Evolutionary conservation across 2,888 invertebrate genomes (phyloP).

Genomic region (Neoitamus cyanurus): DNA sequence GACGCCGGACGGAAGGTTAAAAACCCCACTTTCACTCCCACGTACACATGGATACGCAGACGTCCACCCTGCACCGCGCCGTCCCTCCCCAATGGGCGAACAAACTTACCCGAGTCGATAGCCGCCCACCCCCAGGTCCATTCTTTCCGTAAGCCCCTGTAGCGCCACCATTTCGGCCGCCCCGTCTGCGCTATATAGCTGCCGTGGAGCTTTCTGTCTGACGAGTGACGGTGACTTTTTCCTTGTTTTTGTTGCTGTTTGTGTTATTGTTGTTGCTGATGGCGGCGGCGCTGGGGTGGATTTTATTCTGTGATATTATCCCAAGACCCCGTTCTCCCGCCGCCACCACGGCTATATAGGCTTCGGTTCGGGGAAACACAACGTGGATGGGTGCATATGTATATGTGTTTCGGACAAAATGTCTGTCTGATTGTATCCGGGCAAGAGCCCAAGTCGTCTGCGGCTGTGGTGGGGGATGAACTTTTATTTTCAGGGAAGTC

Average conservation of each 20-base stretch:
- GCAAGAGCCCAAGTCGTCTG: neutral
- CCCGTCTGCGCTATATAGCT: slow-evolving; percentile 8
- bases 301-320: slow-evolving; percentile 33
- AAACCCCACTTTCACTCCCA: slow-evolving; percentile 55
- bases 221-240: slow-evolving; percentile 43
- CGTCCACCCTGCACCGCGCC: slow-evolving; percentile 26
- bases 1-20: slow-evolving; percentile 56
- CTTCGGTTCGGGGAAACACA: neutral
- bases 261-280: slow-evolving; percentile 14
- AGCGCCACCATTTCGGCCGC: neutral
- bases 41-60: slow-evolving; percentile 21
- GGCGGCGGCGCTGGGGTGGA: neutral
- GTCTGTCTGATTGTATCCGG: slow-evolving; percentile 23
- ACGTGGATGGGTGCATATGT: neutral
- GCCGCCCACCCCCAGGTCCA: neutral
- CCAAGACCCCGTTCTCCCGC: neutral
- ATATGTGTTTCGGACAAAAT: neutral
- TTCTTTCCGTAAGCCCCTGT: neutral
- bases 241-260: slow-evolving; percentile 28
- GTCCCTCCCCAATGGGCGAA: neutral
- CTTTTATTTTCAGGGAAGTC: slow-evolving; percentile 53
- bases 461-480: neutral
- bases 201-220: slow-evolving; percentile 50
- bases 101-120: neutral
- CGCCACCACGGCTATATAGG: neutral